phyloP scores from a whole-genome alignment of 35 echinoderm and acorn worm genomes.

The Stichopus chloronotus region DNA sequence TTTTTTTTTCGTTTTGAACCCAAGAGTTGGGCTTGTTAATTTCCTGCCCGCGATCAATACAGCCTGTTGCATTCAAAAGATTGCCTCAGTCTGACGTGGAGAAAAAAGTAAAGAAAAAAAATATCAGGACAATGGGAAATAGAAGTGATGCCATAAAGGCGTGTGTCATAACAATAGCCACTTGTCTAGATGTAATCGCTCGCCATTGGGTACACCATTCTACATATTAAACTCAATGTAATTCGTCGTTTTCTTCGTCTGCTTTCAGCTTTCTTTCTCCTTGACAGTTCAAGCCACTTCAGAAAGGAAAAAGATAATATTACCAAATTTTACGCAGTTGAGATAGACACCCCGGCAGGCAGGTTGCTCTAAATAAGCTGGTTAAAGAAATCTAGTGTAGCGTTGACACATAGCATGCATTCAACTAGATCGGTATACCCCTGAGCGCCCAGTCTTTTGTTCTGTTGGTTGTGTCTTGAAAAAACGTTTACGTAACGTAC shows the following conservation, averaged over 20 bases:
- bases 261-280: neutral
- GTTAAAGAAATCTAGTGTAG: neutral
- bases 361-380: neutral
- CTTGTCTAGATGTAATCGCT: conserved; percentile 30
- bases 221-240: neutral
- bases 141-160: neutral
- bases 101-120: too few relatives aligned
- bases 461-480: neutral
- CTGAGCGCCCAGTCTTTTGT: too few relatives aligned
- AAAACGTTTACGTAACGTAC: neutral
- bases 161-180: conserved; percentile 27
- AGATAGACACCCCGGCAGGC: neutral
- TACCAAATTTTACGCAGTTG: neutral
- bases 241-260: neutral
- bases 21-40: conserved; percentile 39
- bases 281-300: neutral
- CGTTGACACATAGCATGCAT: too few relatives aligned
- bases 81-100: neutral
- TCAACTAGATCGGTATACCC: too few relatives aligned
- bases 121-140: too few relatives aligned
- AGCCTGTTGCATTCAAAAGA: conserved; percentile 22
- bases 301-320: neutral
- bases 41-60: conserved; percentile 29
- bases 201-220: neutral
- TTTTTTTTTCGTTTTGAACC: neutral